Evolutionary conservation across 2,797 vertebrate genomes (phyloP).

Genomic region (Galagoides demidoff): DNA sequence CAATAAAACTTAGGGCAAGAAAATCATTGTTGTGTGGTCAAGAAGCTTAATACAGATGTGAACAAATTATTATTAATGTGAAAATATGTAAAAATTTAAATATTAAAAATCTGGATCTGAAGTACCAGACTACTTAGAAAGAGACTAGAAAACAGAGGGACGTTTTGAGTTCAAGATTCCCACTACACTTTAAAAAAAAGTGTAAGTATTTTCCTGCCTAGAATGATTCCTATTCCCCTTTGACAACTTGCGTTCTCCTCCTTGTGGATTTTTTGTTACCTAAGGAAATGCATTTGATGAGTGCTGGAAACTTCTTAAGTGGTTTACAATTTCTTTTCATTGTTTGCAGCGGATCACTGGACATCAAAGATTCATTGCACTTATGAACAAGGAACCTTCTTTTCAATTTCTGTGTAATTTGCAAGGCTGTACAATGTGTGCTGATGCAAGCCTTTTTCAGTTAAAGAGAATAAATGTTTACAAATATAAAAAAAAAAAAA

Average conservation of each 20-base stretch:
- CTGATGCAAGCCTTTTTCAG: constrained; percentile 93
- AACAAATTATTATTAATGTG: not conserved
- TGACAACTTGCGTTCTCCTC: constrained; percentile 77
- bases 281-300: constrained; percentile 86
- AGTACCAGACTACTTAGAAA: not conserved
- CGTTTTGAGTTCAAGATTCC: not conserved
- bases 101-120: not conserved
- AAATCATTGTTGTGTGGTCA: not conserved
- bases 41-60: not conserved
- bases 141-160: not conserved
- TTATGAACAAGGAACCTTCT: constrained; percentile 90
- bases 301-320: constrained; percentile 91
- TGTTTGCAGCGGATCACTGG: constrained; percentile 91
- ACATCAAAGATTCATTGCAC: constrained; percentile 91
- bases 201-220: too few species aligned
- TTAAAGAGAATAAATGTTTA: constrained; percentile 99
- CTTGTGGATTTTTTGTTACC: constrained; percentile 85
- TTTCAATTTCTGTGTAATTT: constrained; percentile 91
- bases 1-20: not conserved
- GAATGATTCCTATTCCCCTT: too few species aligned
- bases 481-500: too few species aligned
- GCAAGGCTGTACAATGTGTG: constrained; percentile 93
- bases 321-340: constrained; percentile 90
- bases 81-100: not conserved
- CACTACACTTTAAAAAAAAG: too few species aligned